Percentiles rank a stretch among this genome's conserved stretches.
Conservation (phyloP, 2,113 vertebrate species). For the Todiramphus chloris region DNA sequence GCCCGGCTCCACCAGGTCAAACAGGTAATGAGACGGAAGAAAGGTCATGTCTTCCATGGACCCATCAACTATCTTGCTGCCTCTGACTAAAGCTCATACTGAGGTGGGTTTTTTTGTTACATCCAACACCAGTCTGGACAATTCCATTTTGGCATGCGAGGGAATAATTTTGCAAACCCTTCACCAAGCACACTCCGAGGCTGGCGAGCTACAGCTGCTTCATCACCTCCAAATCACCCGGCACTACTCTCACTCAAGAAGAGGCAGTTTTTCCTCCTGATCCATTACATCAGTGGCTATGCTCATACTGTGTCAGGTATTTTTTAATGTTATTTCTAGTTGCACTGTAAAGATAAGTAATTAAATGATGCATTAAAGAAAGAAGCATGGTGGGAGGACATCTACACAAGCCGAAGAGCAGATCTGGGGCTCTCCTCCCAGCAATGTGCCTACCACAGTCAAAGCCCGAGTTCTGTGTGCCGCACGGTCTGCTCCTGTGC, state of each 20-base stretch:
- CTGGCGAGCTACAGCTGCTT: fast-evolving
- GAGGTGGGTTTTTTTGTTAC: neutral
- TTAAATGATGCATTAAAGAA: neutral
- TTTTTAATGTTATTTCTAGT: neutral
- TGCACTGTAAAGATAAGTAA: neutral
- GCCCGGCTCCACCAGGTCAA: too few species aligned
- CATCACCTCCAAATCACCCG: neutral
- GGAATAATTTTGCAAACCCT: neutral
- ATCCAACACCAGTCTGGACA: neutral
- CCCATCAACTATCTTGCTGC: neutral
- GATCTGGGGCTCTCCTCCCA: neutral
- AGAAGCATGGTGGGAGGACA: fast-evolving
- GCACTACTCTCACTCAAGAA: fast-evolving
- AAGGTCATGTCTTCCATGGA: fast-evolving
- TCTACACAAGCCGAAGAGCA: neutral
- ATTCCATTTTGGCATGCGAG: neutral
- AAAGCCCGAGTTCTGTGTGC: fast-evolving
- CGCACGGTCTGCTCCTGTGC: too few species aligned
- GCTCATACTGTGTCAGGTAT: neutral
- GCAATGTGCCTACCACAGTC: neutral
- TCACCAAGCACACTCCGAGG: too few species aligned
- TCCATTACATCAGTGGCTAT: neutral
- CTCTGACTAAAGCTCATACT: neutral
- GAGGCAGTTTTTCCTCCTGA: neutral
- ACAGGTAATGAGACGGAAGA: neutral